Evolutionary conservation across 1,140 invertebrate species (phyloP), one percentile per base, ranked within the genome.

Genomic region (Ceratosolen solmsi): DNA sequence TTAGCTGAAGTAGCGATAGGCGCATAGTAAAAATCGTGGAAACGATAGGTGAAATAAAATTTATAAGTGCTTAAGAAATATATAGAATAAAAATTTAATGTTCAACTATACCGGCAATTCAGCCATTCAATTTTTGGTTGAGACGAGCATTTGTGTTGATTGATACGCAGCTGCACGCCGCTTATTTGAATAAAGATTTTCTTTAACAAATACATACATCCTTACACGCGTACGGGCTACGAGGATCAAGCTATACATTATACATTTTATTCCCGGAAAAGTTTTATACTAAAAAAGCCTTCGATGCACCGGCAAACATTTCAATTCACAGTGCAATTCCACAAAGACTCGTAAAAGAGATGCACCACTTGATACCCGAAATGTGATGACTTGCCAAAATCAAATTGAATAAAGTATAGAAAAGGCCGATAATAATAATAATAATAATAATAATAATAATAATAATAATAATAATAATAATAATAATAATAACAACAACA

Each of bases 301-400:
- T 74, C 51, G 51, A 8, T 13, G 49, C 72, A 49, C 11, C n/a
- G 13, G n/a, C 58, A 25, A 60, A n/a, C 20, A 73, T 54, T 73
- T 73, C 25, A 73, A 73, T 73, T 73, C 71, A 54, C 7, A 8
- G 27, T 27, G 49, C 71, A 30, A 5, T n/a, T 46, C 38, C 46
- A 49, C 25, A 72, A 68, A 51, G 30, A 54, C 25, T 30, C 46
- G 71, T 49, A 73, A 73, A 54, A 73, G 30, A 41, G n/a, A n/a
- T n/a, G n/a, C n/a, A n/a, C n/a, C n/a, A n/a, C n/a, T n/a, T n/a
- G n/a, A n/a, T n/a, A n/a, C n/a, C n/a, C n/a, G n/a, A n/a, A n/a
- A n/a, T n/a, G n/a, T n/a, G n/a, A n/a, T n/a, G n/a, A n/a, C n/a
- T n/a, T n/a, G n/a, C n/a, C n/a, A n/a, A n/a, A n/a, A n/a, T n/a